These are phyloP conservation scores for Agrilus biguttatus DNA, from an alignment of 2,888 invertebrate genomes.

Conservation along the genomic window DNA sequence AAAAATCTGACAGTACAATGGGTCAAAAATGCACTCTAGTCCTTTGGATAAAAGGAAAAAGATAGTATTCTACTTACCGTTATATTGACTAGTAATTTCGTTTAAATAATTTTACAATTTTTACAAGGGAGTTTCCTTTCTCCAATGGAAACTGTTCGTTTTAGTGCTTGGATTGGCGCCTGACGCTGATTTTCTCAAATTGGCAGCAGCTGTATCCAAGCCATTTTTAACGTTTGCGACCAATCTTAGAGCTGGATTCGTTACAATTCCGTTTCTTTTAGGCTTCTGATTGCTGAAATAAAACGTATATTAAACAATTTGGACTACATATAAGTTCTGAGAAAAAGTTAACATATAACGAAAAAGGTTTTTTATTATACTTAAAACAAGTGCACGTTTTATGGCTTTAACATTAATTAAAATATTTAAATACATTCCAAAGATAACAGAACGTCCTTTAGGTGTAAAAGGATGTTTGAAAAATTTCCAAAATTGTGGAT, in stretches of 20 bases:
- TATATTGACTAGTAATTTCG: conserved; percentile 14
- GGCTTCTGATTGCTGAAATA: conserved; percentile 34
- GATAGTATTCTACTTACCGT: conserved; percentile 6
- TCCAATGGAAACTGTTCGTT: conserved; percentile 70
- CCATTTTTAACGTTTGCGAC: conserved; percentile 65
- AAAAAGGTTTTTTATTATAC: neutral
- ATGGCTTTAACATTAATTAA: too few species aligned
- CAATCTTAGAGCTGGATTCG: conserved; percentile 72
- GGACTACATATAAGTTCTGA: too few species aligned
- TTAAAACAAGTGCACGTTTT: too few species aligned
- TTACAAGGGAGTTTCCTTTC: conserved; percentile 67
- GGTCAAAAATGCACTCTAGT: too few species aligned
- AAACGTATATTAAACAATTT: neutral
- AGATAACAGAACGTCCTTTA: too few species aligned
- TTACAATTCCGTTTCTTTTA: conserved; percentile 74
- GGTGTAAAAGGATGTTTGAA: too few species aligned
- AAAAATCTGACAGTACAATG: too few species aligned
- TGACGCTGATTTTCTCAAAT: conserved; percentile 44
- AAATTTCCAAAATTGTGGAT: too few species aligned
- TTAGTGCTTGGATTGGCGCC: conserved; percentile 46
- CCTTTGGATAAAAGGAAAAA: too few species aligned
- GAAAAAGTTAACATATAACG: neutral
- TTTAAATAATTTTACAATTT: conserved; percentile 6
- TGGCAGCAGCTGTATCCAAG: conserved; percentile 48
- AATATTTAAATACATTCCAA: too few species aligned